phyloP scores from a whole-genome alignment of 2,113 vertebrate genomes.

The Myanophis thanlyinensis region DNA sequence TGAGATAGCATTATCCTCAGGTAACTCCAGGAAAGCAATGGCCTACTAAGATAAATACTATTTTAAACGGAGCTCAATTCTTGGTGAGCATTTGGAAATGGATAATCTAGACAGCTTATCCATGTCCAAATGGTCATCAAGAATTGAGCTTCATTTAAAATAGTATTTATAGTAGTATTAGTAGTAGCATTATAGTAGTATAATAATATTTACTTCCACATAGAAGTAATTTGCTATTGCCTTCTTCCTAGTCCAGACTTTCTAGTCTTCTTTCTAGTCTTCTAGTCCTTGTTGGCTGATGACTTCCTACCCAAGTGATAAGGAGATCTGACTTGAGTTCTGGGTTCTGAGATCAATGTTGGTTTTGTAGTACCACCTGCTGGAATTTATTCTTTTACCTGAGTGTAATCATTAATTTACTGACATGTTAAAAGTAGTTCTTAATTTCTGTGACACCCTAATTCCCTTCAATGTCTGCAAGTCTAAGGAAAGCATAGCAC shows the following conservation, averaged over 20 bases:
- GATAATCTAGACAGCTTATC: too few species aligned
- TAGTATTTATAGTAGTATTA: too few species aligned
- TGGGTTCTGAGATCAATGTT: not conserved
- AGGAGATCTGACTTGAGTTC: not conserved
- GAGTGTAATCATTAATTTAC: not conserved
- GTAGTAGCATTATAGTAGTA: too few species aligned
- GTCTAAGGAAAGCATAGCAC: not conserved
- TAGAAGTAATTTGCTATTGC: not conserved
- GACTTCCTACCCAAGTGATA: not conserved
- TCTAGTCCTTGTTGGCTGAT: not conserved
- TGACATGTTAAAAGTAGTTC: not conserved
- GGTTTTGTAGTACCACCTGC: not conserved
- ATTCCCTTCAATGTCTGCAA: not conserved
- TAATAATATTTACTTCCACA: too few species aligned
- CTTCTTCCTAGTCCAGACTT: not conserved
- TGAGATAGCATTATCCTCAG: not conserved
- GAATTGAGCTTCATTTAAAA: too few species aligned
- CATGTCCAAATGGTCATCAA: too few species aligned
- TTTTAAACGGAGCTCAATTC: not conserved
- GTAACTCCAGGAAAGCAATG: not conserved
- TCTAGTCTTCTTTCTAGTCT: too few species aligned
- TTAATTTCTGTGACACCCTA: not conserved
- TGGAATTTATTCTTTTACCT: not conserved
- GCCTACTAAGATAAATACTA: not conserved
- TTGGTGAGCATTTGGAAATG: not conserved